A percentile compares a stretch with the other conserved stretches of the same genome.
These are phyloP conservation scores for Pangasius krempfi DNA, from an alignment of 2,797 vertebrate species.

Conservation along the genomic window DNA sequence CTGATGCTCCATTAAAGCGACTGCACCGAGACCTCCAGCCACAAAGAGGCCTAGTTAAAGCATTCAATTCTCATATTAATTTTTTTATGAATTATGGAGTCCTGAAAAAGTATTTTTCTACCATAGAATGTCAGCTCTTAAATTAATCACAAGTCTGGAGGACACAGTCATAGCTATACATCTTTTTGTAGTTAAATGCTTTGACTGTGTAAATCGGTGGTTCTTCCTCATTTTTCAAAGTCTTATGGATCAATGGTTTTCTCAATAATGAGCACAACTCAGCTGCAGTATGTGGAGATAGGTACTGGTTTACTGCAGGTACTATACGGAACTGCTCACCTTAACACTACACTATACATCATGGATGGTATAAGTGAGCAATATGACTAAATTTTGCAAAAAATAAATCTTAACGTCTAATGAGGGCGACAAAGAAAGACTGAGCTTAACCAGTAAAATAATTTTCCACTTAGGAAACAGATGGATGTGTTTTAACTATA, in stretches of 20 bases:
- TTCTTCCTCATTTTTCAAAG: conserved; percentile 28
- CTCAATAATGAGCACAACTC: not conserved
- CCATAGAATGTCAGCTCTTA: not conserved
- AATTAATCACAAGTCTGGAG: conserved; percentile 6
- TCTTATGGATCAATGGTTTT: not conserved
- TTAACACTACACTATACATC: too few relatives aligned
- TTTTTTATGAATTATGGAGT: conserved; percentile 7
- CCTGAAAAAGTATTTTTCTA: not conserved
- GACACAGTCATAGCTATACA: not conserved
- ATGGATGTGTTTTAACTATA: not conserved
- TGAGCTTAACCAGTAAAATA: not conserved
- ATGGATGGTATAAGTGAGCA: not conserved
- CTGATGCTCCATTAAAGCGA: not conserved
- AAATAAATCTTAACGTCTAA: not conserved
- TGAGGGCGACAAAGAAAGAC: not conserved
- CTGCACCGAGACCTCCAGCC: not conserved
- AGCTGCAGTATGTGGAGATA: not conserved
- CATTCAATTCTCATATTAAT: not conserved
- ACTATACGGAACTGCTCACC: not conserved
- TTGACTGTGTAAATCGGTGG: not conserved
- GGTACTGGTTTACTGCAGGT: not conserved
- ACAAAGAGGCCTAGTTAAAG: not conserved
- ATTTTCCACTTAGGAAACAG: not conserved
- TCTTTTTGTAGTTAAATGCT: conserved; percentile 18
- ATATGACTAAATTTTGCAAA: not conserved